Evolutionary conservation across 2,888 invertebrate genomes (phyloP).

Genomic region (Kuschelorhynchus macadamiae): DNA sequence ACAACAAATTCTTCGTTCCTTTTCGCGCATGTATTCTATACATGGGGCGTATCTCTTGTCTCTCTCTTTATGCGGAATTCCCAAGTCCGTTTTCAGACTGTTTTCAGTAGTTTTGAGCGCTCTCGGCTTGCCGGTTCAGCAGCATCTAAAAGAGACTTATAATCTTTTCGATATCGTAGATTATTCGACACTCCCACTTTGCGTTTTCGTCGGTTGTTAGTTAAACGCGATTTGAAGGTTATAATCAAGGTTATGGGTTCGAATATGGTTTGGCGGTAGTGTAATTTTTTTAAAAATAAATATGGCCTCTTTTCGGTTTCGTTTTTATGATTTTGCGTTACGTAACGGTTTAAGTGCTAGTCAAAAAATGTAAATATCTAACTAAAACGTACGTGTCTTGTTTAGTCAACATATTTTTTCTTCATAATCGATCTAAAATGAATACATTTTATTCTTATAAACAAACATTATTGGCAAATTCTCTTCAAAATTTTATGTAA

Average conservation of each 20-base stretch:
- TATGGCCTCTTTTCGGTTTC: background rate
- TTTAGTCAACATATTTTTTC: too few species aligned
- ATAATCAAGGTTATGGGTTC: constrained; percentile 4
- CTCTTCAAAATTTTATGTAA: too few species aligned
- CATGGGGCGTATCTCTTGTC: constrained; percentile 34
- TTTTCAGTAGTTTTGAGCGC: constrained; percentile 41
- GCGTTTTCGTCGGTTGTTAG: constrained; percentile 3
- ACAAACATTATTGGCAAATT: too few species aligned
- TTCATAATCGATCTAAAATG: too few species aligned
- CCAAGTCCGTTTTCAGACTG: constrained; percentile 6
- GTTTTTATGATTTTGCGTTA: background rate
- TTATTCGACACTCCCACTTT: constrained; percentile 37
- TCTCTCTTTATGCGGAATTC: constrained; percentile 43
- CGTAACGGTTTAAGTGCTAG: background rate
- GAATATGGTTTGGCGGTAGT: background rate
- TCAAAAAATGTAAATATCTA: constrained; percentile 8
- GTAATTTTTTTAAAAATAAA: too few species aligned
- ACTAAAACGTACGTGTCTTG: constrained; percentile 9
- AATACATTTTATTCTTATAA: too few species aligned
- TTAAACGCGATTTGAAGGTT: constrained; percentile 24
- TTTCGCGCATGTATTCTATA: constrained; percentile 42
- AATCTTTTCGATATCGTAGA: too few species aligned
- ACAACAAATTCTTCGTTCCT: constrained; percentile 37
- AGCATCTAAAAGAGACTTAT: background rate
- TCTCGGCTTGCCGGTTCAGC: constrained; percentile 10